These are phyloP conservation scores for Sebastes diploproa DNA, from an alignment of 2,797 vertebrate species.

Conservation along the genomic window DNA sequence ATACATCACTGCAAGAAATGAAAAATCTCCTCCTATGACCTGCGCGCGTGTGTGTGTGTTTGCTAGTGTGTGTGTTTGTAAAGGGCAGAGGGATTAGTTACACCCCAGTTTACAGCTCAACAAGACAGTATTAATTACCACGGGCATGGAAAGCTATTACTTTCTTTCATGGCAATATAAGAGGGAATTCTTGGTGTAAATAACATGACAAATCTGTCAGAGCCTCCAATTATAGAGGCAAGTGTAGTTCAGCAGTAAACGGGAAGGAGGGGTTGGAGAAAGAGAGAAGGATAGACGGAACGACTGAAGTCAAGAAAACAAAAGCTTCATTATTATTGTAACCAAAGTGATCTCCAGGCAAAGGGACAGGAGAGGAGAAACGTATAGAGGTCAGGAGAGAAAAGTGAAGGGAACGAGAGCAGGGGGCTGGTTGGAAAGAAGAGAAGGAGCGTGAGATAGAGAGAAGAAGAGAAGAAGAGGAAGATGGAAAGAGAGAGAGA, in stretches of 20 bases:
- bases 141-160: neutral
- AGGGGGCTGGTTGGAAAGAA: slow-evolving; percentile 2
- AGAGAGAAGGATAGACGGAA: neutral
- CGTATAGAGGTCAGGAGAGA: slow-evolving; percentile 10
- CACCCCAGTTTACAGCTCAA: slow-evolving; percentile 34
- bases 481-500: neutral
- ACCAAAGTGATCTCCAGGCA: neutral
- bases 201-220: neutral
- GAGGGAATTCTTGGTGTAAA: neutral
- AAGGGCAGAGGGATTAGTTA: slow-evolving; percentile 50
- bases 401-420: slow-evolving; percentile 5
- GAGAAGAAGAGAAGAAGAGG: neutral
- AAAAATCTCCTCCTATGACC: slow-evolving; percentile 31
- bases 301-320: neutral
- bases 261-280: neutral
- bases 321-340: neutral
- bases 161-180: neutral
- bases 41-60: neutral
- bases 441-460: slow-evolving; percentile 1
- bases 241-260: neutral
- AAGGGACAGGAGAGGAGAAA: neutral
- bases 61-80: neutral
- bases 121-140: slow-evolving; percentile 26
- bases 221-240: neutral
- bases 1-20: slow-evolving; percentile 47